Evolutionary conservation across 2,113 vertebrate species (phyloP), one percentile per base, ranked within the genome.

Genomic region (Romanogobio albipinnatus): DNA sequence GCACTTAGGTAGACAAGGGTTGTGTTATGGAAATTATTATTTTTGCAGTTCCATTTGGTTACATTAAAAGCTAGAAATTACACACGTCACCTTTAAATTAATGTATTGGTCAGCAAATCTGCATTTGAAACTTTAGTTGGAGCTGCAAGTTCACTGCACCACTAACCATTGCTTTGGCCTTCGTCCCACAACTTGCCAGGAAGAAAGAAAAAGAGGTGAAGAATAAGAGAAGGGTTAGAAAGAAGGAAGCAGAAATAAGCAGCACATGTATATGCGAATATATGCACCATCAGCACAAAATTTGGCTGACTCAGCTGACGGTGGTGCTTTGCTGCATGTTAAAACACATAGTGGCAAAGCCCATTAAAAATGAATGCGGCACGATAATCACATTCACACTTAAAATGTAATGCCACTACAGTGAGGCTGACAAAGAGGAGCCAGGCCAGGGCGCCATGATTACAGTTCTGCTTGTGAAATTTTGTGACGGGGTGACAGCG

Each of bases 311-410:
- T 95, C 94, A 95, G 93, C 94, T 77, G 73, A 91, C 90, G 87
- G 92, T 87, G 15, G 81, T 91, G 90, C 91, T 91, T 91, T 90
- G 90, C 93, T 89, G 93, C 92, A 93, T 94, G 93, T 94, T 94
- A 95, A 95, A 95, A 95, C 94, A 94, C 93, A 93, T 90, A 92
- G 92, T 92, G 92, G 92, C 92, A 93, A 94, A 93, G 92, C 91
- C 93, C 93, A 95, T 95, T 95, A 95, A 95, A 95, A 95, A 95
- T 95, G 94, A 95, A 95, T 95, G 94, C 92, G 83, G 89, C 64
- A 76, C 91, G 90, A 95, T 95, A 95, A 95, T 95, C 94, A 93
- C 94, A 95, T 95, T 95, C 94, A 76, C 94, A 92, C 94, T 95
- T 95, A 94, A 95, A 94, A 93, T 95, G 92, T 94, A 94, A 95